Conservation (phyloP, 2,888 invertebrate genomes). For the Folsomia manolachei region DNA sequence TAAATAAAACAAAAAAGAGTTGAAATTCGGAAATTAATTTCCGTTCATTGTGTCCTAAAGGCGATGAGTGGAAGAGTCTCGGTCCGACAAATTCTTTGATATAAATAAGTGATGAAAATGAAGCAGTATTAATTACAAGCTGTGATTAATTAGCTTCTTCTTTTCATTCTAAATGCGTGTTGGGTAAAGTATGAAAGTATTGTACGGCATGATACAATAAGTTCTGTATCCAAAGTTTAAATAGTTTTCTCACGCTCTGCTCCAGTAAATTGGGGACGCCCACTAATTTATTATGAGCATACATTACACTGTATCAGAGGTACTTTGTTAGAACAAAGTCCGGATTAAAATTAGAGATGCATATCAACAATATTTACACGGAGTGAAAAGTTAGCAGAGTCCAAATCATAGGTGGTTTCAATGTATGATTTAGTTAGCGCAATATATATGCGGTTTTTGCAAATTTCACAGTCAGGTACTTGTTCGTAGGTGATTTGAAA, state of each 20-base stretch:
- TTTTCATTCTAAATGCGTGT: not conserved
- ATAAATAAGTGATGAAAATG: not conserved
- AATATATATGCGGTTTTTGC: no score
- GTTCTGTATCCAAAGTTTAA: not conserved
- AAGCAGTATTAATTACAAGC: not conserved
- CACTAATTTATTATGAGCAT: not conserved
- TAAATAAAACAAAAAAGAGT: not conserved
- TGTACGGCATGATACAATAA: no score
- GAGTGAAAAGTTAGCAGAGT: no score
- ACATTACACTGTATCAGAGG: no score
- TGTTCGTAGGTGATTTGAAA: no score
- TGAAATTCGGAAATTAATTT: not conserved
- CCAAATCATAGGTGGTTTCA: no score
- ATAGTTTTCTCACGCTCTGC: slow-evolving; percentile 5
- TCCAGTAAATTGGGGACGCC: not conserved
- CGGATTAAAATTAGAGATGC: not conserved
- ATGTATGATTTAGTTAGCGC: no score
- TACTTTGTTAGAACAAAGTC: no score
- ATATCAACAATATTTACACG: no score
- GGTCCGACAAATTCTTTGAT: not conserved
- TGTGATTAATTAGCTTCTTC: not conserved
- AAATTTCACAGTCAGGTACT: no score
- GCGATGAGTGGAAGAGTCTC: not conserved
- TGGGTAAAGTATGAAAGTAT: no score
- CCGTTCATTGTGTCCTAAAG: not conserved